These are phyloP conservation scores for Eulemur mongoz DNA, from an alignment of 2,797 vertebrate species.

Conservation along the genomic window DNA sequence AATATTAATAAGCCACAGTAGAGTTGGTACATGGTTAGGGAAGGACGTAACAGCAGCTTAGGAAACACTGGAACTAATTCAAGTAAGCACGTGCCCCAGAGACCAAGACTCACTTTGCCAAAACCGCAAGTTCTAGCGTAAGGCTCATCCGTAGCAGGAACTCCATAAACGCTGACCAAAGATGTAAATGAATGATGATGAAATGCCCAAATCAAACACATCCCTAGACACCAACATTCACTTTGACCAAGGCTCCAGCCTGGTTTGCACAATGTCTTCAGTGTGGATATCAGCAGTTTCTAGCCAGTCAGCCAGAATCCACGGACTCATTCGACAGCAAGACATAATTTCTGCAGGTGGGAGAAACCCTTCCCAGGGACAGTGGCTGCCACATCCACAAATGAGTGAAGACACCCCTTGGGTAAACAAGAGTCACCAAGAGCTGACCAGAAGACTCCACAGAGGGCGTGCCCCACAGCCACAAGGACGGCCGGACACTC, in stretches of 20 bases:
- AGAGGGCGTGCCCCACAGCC: background rate
- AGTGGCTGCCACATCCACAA: background rate
- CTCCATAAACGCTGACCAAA: rapidly evolving
- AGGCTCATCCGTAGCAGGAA: background rate
- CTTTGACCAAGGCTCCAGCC: background rate
- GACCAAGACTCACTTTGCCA: background rate
- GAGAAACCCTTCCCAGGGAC: background rate
- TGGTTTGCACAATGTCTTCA: background rate
- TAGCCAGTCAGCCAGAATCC: background rate
- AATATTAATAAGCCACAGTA: rapidly evolving
- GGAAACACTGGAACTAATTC: background rate
- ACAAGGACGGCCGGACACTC: background rate
- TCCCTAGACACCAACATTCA: background rate
- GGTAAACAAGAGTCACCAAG: background rate
- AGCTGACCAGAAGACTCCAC: rapidly evolving
- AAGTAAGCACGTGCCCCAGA: background rate
- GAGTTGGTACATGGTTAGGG: rapidly evolving
- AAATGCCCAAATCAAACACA: rapidly evolving
- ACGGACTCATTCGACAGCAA: background rate
- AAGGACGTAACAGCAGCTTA: background rate
- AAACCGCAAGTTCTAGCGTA: rapidly evolving
- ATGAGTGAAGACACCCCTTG: background rate
- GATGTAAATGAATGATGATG: rapidly evolving
- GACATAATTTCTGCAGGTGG: background rate
- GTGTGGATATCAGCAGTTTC: background rate